A percentile compares a stretch with the other conserved stretches of the same genome.
Conservation (phyloP, 2,113 vertebrate genomes). For the Vanacampus margaritifer region DNA sequence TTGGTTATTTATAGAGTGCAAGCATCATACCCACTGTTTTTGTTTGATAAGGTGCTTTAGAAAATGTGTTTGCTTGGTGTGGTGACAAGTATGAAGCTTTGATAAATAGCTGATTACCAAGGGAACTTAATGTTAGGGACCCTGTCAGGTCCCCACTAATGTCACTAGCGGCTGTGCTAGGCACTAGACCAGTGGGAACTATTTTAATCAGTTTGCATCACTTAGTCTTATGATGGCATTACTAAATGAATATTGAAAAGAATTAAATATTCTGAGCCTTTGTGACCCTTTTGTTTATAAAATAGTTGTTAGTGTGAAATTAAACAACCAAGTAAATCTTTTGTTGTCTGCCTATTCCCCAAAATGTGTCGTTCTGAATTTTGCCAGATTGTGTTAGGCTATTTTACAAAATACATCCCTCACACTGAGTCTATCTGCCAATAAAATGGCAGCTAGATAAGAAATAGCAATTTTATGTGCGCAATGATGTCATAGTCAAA, state of each 20-base stretch:
- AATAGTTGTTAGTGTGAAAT: too few relatives aligned
- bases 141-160: constrained; percentile 3
- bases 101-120: constrained; percentile 13
- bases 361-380: too few relatives aligned
- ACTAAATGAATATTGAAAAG: background rate
- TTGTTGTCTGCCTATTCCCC: too few relatives aligned
- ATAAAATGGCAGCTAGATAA: too few relatives aligned
- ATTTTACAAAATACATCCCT: too few relatives aligned
- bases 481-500: too few relatives aligned
- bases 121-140: constrained; percentile 7
- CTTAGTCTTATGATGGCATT: background rate
- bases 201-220: background rate
- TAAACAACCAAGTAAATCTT: too few relatives aligned
- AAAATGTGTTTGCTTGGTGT: constrained; percentile 38
- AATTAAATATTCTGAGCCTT: background rate
- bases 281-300: background rate
- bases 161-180: background rate
- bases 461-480: too few relatives aligned
- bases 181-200: background rate
- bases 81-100: constrained; percentile 27
- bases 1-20: background rate
- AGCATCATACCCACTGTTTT: constrained; percentile 11
- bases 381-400: too few relatives aligned
- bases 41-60: constrained; percentile 26
- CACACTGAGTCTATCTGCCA: too few relatives aligned